phyloP scores from a whole-genome alignment of 2,797 vertebrate species.

The Erithacus rubecula region DNA sequence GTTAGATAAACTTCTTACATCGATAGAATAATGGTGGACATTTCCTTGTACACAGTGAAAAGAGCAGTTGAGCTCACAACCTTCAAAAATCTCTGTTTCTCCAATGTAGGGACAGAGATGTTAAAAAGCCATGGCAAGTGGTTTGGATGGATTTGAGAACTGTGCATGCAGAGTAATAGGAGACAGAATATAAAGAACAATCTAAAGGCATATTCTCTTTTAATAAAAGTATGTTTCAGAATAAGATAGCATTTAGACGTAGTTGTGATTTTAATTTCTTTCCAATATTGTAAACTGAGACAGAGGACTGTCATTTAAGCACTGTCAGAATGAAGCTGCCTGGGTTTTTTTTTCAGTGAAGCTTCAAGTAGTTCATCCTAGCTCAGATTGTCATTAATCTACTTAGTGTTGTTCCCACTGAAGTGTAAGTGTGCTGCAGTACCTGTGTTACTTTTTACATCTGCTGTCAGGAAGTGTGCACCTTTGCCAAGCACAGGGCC shows the following conservation, averaged over 20 bases:
- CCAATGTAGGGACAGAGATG: background rate
- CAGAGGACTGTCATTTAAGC: background rate
- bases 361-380: background rate
- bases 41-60: background rate
- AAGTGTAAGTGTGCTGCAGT: background rate
- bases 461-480: background rate
- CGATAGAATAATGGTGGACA: background rate
- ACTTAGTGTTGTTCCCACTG: background rate
- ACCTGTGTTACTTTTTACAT: background rate
- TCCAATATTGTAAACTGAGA: background rate
- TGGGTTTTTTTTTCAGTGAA: background rate
- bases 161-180: accelerated
- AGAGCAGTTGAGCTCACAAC: background rate
- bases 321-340: background rate
- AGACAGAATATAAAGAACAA: background rate
- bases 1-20: background rate
- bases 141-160: background rate
- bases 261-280: background rate
- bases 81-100: background rate
- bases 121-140: background rate
- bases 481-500: accelerated
- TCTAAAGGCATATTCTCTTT: background rate
- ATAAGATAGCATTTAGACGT: background rate
- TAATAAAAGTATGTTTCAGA: background rate
- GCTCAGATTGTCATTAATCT: background rate